Conservation (phyloP, 2,797 vertebrate species). For the Hippocampus kuda region DNA sequence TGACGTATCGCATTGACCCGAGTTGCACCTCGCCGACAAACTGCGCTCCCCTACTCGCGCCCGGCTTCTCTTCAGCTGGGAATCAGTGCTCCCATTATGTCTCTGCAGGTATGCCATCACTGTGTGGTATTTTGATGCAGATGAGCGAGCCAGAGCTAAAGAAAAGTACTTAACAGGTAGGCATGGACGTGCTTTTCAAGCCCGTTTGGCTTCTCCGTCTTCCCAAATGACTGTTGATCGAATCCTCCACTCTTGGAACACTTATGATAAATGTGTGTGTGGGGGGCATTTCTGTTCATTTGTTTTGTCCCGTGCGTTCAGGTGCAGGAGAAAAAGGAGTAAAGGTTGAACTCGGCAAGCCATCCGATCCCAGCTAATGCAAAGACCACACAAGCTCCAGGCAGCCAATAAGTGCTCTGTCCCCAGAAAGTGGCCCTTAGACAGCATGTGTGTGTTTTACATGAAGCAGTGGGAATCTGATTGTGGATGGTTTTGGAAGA, state of each 20-base stretch:
- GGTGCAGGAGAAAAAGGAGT: constrained; percentile 80
- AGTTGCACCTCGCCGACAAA: not conserved
- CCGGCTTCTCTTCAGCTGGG: not conserved
- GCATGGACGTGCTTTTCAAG: not conserved
- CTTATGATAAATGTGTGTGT: not conserved
- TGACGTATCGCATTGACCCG: not conserved
- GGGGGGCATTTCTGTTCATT: not conserved
- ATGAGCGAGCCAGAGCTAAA: constrained; percentile 95
- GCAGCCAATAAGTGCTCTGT: constrained; percentile 71
- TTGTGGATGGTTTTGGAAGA: constrained; percentile 15
- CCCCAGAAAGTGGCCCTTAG: constrained; percentile 60
- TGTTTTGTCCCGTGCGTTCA: constrained; percentile 11
- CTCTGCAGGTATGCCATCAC: constrained; percentile 95
- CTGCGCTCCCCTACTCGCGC: not conserved
- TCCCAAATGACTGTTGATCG: not conserved
- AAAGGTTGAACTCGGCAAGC: constrained; percentile 85
- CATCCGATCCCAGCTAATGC: constrained; percentile 78
- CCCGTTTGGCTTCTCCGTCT: not conserved
- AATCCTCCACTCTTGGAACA: not conserved
- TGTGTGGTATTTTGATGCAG: constrained; percentile 99
- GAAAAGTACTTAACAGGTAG: constrained; percentile 95
- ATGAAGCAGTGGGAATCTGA: constrained; percentile 17
- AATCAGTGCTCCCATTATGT: constrained; percentile 18
- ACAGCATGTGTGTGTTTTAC: constrained; percentile 37
- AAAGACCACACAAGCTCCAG: constrained; percentile 46